Conservation (phyloP, 2,113 vertebrate genomes). For the Python bivittatus region DNA sequence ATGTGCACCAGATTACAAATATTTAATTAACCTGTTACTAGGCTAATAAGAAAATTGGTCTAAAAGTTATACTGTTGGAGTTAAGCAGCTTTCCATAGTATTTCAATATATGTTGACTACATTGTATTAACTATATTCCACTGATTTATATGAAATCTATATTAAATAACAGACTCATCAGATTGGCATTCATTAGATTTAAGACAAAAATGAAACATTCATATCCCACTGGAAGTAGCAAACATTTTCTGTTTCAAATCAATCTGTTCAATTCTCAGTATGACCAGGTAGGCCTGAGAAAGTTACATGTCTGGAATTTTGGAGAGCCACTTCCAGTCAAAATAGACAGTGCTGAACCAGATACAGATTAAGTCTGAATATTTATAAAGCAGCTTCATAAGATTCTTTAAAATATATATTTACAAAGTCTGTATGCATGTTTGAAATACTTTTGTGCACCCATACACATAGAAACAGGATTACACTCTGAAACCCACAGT, state of each 20-base stretch:
- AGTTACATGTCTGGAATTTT: too few relatives aligned
- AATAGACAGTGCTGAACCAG: background rate
- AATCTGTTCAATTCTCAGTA: background rate
- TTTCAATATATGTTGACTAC: background rate
- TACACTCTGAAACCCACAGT: background rate
- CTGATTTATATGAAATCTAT: background rate
- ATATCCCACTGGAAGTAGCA: background rate
- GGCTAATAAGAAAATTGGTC: background rate
- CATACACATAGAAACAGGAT: background rate
- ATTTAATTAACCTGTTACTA: background rate
- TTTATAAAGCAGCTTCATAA: background rate
- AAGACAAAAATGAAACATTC: background rate
- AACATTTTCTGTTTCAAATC: background rate
- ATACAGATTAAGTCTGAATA: background rate
- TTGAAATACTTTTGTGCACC: background rate
- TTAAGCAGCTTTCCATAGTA: background rate
- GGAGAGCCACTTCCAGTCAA: background rate
- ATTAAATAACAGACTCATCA: background rate
- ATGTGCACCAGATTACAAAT: background rate
- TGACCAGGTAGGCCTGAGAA: background rate
- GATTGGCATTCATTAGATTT: background rate
- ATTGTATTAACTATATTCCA: background rate
- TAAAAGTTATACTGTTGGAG: conserved; percentile 4
- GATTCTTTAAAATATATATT: background rate
- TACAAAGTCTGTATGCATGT: background rate